These are phyloP conservation scores for Parazoanthus atlanticus DNA, from an alignment of 92 coral and sea anemone genomes.

Conservation along the genomic window DNA sequence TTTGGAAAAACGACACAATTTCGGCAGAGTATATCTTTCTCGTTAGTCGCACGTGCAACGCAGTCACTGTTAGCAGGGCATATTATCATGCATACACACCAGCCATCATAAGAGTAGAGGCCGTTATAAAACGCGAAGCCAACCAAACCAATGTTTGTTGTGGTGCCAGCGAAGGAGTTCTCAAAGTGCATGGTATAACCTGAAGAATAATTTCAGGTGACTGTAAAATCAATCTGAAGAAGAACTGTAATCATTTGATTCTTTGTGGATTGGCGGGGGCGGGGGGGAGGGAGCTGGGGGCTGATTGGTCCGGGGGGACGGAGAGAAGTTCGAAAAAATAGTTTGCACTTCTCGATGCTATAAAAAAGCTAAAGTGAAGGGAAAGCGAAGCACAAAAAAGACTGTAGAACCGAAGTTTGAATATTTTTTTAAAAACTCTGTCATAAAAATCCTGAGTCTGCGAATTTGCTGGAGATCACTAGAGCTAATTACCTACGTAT, in stretches of 20 bases:
- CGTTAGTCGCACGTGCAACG: no score
- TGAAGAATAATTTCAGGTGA: constrained; percentile 2
- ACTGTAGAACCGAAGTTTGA: no score
- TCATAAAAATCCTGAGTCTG: no score
- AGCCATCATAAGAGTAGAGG: constrained; percentile 64
- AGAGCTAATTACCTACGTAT: no score
- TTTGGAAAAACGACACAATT: no score
- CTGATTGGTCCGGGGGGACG: no score
- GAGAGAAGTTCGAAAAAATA: background rate
- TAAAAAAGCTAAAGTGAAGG: no score
- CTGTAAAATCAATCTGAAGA: background rate
- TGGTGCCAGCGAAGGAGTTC: constrained; percentile 53
- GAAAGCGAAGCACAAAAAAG: no score
- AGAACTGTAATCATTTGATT: no score
- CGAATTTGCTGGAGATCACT: no score
- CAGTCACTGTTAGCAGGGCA: background rate
- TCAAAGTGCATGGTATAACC: constrained; percentile 46
- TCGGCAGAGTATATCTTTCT: no score
- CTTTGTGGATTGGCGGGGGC: background rate
- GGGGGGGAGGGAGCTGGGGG: background rate
- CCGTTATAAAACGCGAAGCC: constrained; percentile 67
- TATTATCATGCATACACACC: constrained; percentile 30
- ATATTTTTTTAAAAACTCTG: no score
- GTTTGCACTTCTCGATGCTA: background rate
- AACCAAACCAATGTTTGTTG: constrained; percentile 55